Base-by-base conservation (phyloP, 2,888 invertebrate genomes). In the Colletes collaris region DNA sequence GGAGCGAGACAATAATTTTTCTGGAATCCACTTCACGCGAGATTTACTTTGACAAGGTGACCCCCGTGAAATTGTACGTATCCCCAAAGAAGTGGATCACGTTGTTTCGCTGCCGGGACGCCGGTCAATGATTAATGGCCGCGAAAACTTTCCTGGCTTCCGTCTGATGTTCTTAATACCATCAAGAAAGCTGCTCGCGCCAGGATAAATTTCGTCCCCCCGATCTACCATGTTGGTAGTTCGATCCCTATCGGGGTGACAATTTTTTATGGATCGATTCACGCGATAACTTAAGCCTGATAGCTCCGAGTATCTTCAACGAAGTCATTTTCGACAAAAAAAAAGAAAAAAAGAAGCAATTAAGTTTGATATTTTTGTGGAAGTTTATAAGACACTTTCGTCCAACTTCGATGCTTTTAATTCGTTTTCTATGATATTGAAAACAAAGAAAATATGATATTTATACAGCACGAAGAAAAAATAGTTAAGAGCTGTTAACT, bases 1-100 rank as follows among this genome's bases (percentile, higher is more conserved):
- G 79, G 44, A 82, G 64, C 81, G 83, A 84, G 86, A 86, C 87
- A 87, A 87, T 87, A 84, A 87, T 87, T 87, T 87, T 86, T 87
- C 87, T 86, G 75, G 83, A 83, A 83, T 80, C 84, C 81, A 83
- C 87, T 84, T 86, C 82, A 76, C 71, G 67, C 68, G 79, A 79
- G 84, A 87, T 87, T 86, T 87, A 87, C 84, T 85, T 86, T 81
- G 86, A 81, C 84, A 76, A 81, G 65, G 76, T 62, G 86, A 82
- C 83, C 76, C 76, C 66, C 60, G 70, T 65, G 81, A 83, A 83
- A 84, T 78, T 81, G 71, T 84, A 74, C 80, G 68, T 71, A 68
- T 69, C 76, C 40, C 59, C 65, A n/a, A 44, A 19, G 60, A 76
- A 82, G 76, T 59, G 78, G 69, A 78, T 75, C 76, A 40, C 58